Evolutionary conservation across 2,888 invertebrate species (phyloP).

Genomic region (Cheilosia vernalis): DNA sequence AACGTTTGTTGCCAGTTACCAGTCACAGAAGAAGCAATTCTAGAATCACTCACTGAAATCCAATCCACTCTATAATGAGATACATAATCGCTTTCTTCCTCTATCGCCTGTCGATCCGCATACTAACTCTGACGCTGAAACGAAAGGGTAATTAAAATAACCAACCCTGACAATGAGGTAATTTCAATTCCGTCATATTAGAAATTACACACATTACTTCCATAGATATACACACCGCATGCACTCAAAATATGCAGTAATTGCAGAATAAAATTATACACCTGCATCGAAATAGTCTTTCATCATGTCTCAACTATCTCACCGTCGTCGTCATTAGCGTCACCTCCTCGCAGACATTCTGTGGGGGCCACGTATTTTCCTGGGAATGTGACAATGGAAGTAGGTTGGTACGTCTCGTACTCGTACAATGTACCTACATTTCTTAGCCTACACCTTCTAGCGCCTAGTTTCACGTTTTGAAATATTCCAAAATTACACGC

Average conservation of each 20-base stretch:
- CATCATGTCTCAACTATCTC: conserved; percentile 64
- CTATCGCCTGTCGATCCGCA: background rate
- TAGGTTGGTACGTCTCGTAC: conserved; percentile 51
- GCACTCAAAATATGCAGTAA: conserved; percentile 60
- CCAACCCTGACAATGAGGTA: conserved; percentile 70
- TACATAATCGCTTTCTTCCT: background rate
- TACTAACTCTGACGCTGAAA: background rate
- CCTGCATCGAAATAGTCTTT: conserved; percentile 54
- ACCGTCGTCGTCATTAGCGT: conserved; percentile 28
- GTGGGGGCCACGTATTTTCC: conserved; percentile 34
- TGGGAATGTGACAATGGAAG: conserved; percentile 69
- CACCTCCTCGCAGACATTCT: conserved; percentile 14
- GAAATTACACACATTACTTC: conserved; percentile 54
- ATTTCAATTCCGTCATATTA: conserved; percentile 64
- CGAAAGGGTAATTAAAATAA: conserved; percentile 27
- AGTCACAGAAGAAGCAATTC: too few relatives aligned
- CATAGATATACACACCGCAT: conserved; percentile 7
- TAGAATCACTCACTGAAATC: background rate
- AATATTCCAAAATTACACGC: conserved; percentile 42
- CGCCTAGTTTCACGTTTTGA: conserved; percentile 36
- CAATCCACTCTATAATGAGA: background rate
- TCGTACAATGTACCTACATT: conserved; percentile 29
- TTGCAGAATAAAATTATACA: conserved; percentile 66
- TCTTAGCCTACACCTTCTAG: conserved; percentile 19
- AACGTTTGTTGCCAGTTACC: too few relatives aligned